Evolutionary conservation across 2,888 invertebrate species (phyloP), one percentile per base, ranked within the genome.

Genomic region (Heteromurus nitidus): DNA sequence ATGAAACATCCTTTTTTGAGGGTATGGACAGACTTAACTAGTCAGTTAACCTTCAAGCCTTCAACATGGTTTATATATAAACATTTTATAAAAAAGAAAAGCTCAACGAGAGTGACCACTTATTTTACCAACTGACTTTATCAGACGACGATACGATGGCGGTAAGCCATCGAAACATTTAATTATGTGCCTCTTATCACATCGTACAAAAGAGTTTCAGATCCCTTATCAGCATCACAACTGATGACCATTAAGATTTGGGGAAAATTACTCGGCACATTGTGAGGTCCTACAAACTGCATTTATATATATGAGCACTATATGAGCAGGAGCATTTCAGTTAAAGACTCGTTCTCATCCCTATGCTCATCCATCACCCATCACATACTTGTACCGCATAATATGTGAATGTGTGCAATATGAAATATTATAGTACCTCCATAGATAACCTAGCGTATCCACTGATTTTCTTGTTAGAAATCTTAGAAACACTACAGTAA

Each of bases 201-300:
- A 18, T 42, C 42, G 36, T 58, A 70, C 58, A 55, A 42, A 70
- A 70, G 22, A 47, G 30, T 50, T 58, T 44, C 26, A 58, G 55
- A 58, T 70, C 31, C 26, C 70, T 70, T 70, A 70, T 70, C 70
- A 42, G 60, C 36, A 58, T 30, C 26, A 69, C 68, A 53, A 30
- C 22, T 69, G 53, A 69, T 53, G 53, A 69, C 53, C 53, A 53
- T 69, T 53, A 69, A 53, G 68, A 69, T 69, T 69, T 64, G 60
- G 60, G n/a, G n/a, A n/a, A n/a, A 60, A 60, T 30, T 30, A 13
- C 28, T 30, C 28, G 13, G n/a, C 11, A 16, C 42, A 20, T n/a
- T n/a, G n/a, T n/a, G n/a, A n/a, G n/a, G n/a, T n/a, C n/a, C n/a
- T n/a, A n/a, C n/a, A n/a, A n/a, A n/a, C n/a, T n/a, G n/a, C n/a